Percentiles rank a stretch among this genome's conserved stretches.
Conservation (phyloP, 2,888 invertebrate genomes). For the Drosophila acutilabella region DNA sequence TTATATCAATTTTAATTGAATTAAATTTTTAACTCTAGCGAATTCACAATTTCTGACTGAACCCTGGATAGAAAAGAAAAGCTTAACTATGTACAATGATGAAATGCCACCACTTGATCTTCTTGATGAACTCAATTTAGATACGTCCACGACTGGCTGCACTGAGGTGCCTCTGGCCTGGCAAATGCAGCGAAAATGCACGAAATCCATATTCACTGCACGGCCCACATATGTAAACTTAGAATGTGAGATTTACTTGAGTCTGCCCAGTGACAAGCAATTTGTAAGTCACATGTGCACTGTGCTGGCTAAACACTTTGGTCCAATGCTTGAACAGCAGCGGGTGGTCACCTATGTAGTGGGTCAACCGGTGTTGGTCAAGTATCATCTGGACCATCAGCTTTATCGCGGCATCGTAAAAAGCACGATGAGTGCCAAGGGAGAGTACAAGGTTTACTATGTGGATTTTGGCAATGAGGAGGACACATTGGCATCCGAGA, state of each 20-base stretch:
- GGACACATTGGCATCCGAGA: constrained; percentile 86
- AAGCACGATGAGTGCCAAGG: constrained; percentile 39
- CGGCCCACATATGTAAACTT: constrained; percentile 88
- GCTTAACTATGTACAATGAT: constrained; percentile 10
- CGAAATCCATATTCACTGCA: constrained; percentile 86
- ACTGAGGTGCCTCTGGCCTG: constrained; percentile 85
- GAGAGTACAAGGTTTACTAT: constrained; percentile 87
- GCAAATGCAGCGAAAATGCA: constrained; percentile 87
- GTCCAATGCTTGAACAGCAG: constrained; percentile 19
- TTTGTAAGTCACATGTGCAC: constrained; percentile 86
- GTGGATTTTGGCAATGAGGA: constrained; percentile 95
- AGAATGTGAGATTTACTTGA: constrained; percentile 85
- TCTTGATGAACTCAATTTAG: constrained; percentile 41
- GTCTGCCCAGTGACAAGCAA: constrained; percentile 71
- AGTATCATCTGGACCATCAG: constrained; percentile 88
- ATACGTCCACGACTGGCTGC: constrained; percentile 29
- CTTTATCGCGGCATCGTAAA: constrained; percentile 89
- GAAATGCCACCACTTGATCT: constrained; percentile 57
- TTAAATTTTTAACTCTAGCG: constrained; percentile 2
- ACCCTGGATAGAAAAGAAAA: background rate
- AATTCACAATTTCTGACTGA: background rate
- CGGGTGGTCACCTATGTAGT: constrained; percentile 28
- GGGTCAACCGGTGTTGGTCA: constrained; percentile 90
- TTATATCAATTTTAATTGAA: background rate
- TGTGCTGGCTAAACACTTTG: constrained; percentile 86